phyloP scores from a whole-genome alignment of 2,888 invertebrate species.

The Byasa hedistus region DNA sequence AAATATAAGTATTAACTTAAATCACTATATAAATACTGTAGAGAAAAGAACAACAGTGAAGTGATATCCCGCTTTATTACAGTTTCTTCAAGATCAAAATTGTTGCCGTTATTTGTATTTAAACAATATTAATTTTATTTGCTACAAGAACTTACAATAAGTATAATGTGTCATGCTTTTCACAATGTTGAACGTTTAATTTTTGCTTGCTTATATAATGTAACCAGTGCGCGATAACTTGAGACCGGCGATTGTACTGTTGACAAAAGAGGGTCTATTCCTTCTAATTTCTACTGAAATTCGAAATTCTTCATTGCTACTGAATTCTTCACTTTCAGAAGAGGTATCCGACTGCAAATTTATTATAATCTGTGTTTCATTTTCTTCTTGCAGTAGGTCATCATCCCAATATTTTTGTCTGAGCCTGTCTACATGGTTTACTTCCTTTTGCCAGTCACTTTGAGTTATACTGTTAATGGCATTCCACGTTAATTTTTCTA shows the following conservation, averaged over 20 bases:
- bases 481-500: slow-evolving; percentile 36
- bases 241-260: too few relatives aligned
- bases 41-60: slow-evolving; percentile 45
- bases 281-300: too few relatives aligned
- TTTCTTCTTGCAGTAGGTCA: slow-evolving; percentile 27
- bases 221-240: too few relatives aligned
- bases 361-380: slow-evolving; percentile 31
- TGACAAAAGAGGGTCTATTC: too few relatives aligned
- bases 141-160: slow-evolving; percentile 47
- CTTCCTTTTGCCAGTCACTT: slow-evolving; percentile 35
- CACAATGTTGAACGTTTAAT: slow-evolving; percentile 35
- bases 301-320: too few relatives aligned
- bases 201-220: slow-evolving; percentile 39
- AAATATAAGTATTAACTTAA: slow-evolving; percentile 37
- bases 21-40: slow-evolving; percentile 43
- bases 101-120: slow-evolving; percentile 29
- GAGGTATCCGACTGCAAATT: slow-evolving; percentile 5
- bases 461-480: slow-evolving; percentile 33
- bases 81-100: slow-evolving; percentile 40
- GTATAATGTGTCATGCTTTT: slow-evolving; percentile 43
- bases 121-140: slow-evolving; percentile 37
- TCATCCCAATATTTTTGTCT: slow-evolving; percentile 31
- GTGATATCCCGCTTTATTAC: slow-evolving; percentile 44
- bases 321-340: too few relatives aligned
- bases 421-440: slow-evolving; percentile 33